Conservation (phyloP, 2,113 vertebrate species). For the Ovis canadensis region DNA sequence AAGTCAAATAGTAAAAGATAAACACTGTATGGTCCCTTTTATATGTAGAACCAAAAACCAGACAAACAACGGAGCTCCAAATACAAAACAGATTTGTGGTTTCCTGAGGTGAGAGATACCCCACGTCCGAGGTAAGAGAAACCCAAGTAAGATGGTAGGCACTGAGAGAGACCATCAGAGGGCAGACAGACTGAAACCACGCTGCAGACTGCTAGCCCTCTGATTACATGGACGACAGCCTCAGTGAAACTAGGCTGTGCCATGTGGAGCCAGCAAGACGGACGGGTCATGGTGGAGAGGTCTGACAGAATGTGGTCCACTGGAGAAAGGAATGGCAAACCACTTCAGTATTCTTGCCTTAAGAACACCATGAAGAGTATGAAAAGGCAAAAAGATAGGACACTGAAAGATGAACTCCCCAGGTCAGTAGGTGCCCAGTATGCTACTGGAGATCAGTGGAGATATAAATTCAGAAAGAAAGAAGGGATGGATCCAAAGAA, state of each 20-base stretch:
- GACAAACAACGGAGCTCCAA: not conserved
- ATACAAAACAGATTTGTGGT: not conserved
- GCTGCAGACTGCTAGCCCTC: not conserved
- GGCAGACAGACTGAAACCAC: not conserved
- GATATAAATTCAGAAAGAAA: not conserved
- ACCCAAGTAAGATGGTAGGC: not conserved
- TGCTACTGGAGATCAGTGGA: not conserved
- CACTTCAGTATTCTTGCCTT: not conserved
- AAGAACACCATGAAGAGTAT: not conserved
- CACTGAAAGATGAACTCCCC: not conserved
- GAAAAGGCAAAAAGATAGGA: not conserved
- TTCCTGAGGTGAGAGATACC: not conserved
- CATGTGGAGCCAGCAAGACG: not conserved
- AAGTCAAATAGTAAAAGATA: not conserved
- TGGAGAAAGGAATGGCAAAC: not conserved
- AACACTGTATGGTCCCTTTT: not conserved
- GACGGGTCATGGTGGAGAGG: accelerated
- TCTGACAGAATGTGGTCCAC: not conserved
- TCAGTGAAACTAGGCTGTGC: not conserved
- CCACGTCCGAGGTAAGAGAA: not conserved
- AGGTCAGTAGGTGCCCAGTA: not conserved
- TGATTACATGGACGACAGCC: not conserved
- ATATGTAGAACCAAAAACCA: not conserved
- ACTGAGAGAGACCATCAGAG: not conserved
- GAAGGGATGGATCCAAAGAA: not conserved